Evolutionary conservation across 2,113 vertebrate genomes (phyloP).

Genomic region (Hirundichthys speculiger): DNA sequence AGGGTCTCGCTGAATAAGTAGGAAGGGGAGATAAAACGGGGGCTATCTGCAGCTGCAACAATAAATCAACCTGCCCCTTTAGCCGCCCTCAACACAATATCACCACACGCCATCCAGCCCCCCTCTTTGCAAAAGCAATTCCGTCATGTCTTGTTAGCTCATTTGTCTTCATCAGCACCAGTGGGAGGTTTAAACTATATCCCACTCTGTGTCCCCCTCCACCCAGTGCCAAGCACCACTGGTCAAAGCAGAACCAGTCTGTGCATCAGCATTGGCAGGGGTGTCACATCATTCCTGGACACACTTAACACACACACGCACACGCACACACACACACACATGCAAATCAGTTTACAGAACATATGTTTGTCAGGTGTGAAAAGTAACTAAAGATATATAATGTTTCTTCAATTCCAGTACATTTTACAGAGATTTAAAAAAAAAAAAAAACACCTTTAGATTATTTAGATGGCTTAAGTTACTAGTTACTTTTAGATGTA

Average conservation of each 20-base stretch:
- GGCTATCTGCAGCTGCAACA: constrained; percentile 62
- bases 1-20: constrained; percentile 63
- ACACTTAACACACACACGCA: constrained; percentile 23
- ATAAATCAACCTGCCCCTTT: constrained; percentile 77
- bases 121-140: constrained; percentile 73
- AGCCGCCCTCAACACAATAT: constrained; percentile 64
- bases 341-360: too few species aligned
- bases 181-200: constrained; percentile 64
- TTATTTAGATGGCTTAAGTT: too few species aligned
- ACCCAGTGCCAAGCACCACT: constrained; percentile 68
- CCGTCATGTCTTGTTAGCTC: constrained; percentile 80
- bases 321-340: background rate
- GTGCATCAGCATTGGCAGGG: constrained; percentile 63
- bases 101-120: constrained; percentile 49
- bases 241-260: constrained; percentile 76
- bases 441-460: too few species aligned
- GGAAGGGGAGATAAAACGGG: constrained; percentile 53
- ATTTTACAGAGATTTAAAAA: too few species aligned
- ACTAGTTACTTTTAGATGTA: constrained; percentile 1
- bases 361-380: too few species aligned
- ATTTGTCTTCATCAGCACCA: constrained; percentile 79
- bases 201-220: constrained; percentile 32
- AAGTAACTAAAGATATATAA: too few species aligned
- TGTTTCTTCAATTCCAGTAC: too few species aligned
- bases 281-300: constrained; percentile 39